Evolutionary conservation across 1,140 invertebrate species (phyloP).

Genomic region (Nasonia vitripennis): DNA sequence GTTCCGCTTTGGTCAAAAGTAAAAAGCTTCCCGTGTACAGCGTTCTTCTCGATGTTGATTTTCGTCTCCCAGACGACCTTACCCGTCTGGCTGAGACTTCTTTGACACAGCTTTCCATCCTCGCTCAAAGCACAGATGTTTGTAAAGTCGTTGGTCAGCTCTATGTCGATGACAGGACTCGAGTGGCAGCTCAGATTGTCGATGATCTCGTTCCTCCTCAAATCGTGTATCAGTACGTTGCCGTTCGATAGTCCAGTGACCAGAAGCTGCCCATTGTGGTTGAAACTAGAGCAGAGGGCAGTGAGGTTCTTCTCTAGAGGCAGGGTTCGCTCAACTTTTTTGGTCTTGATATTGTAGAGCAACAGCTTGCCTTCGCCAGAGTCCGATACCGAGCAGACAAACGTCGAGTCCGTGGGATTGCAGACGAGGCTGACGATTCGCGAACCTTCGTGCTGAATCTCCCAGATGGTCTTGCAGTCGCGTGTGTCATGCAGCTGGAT

Average conservation of each 20-base stretch:
- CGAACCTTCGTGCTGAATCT: slow-evolving; percentile 74
- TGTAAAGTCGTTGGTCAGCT: slow-evolving; percentile 77
- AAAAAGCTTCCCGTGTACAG: slow-evolving; percentile 74
- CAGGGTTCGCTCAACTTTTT: slow-evolving; percentile 77
- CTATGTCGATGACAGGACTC: slow-evolving; percentile 76
- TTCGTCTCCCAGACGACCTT: slow-evolving; percentile 74
- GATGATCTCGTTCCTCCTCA: slow-evolving; percentile 78
- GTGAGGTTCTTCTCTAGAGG: slow-evolving; percentile 69
- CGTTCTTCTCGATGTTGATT: slow-evolving; percentile 72
- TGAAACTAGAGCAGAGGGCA: slow-evolving; percentile 78
- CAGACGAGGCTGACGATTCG: slow-evolving; percentile 77
- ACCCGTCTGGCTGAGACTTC: slow-evolving; percentile 76
- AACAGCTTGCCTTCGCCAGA: slow-evolving; percentile 74
- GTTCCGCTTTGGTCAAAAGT: slow-evolving; percentile 78
- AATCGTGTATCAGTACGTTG: slow-evolving; percentile 77
- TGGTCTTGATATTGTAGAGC: slow-evolving; percentile 80
- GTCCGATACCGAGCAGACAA: slow-evolving; percentile 77
- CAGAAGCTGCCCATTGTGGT: slow-evolving; percentile 82
- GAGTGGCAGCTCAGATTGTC: slow-evolving; percentile 76
- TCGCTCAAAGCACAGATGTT: slow-evolving; percentile 78
- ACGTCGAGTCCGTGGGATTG: slow-evolving; percentile 77
- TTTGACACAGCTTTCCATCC: slow-evolving; percentile 77
- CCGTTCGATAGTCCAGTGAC: slow-evolving; percentile 80
- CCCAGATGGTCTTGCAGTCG: slow-evolving; percentile 80
- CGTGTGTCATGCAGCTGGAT: slow-evolving; percentile 80